phyloP scores from a whole-genome alignment of 92 coral and sea anemone genomes.

The Bergia puertoricense region DNA sequence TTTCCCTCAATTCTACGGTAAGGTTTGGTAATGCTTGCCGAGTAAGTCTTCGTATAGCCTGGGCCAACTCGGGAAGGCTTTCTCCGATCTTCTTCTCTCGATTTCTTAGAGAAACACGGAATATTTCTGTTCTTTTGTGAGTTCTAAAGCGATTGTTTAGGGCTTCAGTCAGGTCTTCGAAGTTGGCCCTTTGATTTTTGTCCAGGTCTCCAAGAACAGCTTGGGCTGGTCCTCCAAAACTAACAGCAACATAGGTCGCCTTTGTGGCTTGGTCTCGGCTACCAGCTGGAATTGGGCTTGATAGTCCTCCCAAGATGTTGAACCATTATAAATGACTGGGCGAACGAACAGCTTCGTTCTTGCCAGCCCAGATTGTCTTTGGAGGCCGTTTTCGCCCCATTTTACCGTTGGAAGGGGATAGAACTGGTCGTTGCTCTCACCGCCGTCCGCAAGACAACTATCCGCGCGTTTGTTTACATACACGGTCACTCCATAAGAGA shows the following conservation, averaged over 20 bases:
- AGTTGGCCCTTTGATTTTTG: conserved; percentile 40
- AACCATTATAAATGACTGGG: conserved; percentile 40
- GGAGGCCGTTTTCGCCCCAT: neutral
- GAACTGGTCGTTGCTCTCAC: conserved; percentile 1
- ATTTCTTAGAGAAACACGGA: conserved; percentile 41
- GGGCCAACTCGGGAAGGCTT: conserved; percentile 52
- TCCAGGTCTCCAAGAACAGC: conserved; percentile 56
- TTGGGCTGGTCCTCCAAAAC: conserved; percentile 53
- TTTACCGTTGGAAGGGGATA: neutral
- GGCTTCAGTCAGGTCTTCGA: conserved; percentile 32
- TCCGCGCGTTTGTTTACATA: neutral
- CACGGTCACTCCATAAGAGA: neutral
- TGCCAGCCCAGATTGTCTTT: conserved; percentile 9
- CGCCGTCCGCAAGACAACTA: neutral
- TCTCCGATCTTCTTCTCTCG: conserved; percentile 32
- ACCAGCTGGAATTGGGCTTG: conserved; percentile 57
- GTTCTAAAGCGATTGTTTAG: conserved; percentile 42
- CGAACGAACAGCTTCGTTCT: conserved; percentile 51
- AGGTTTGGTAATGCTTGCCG: conserved; percentile 42
- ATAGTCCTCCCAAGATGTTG: conserved; percentile 62
- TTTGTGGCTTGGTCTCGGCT: conserved; percentile 47
- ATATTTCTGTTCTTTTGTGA: conserved; percentile 38
- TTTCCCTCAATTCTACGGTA: conserved; percentile 16
- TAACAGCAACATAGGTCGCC: conserved; percentile 56
- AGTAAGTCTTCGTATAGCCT: conserved; percentile 43